Base-by-base conservation (phyloP, 1,140 invertebrate species). In the Lordiphosa collinella region DNA sequence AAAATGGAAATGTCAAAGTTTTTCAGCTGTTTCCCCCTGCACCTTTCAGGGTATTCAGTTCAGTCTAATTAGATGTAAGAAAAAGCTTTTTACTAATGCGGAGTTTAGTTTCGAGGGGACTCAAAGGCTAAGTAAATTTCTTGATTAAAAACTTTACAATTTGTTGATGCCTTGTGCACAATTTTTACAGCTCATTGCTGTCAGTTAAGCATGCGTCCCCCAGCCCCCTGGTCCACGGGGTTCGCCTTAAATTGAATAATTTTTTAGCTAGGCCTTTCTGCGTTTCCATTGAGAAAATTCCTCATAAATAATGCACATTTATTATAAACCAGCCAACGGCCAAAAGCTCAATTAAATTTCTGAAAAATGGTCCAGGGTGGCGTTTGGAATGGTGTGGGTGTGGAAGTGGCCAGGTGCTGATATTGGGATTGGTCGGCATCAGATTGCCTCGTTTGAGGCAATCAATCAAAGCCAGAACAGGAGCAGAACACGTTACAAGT, bases 241-340 rank as follows among this genome's bases (percentile, higher is more conserved):
- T n/a, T n/a, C 18, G 12, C 6, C 22, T 25, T 9, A 44, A 29
- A 29, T 44, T 3, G n/a, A 18, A 43, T 1, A 44, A 3, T 2
- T 3, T 29, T 44, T 29, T 12, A 43, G 18, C 22, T 43, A 29
- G 40, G 18, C 22, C 8, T 13, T 29, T 8, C 25, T 44, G 4
- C 22, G 41, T 13, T 44, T 13, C 13, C 22, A 43, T 44, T 25
- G 13, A n/a, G n/a, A 22, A 44, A 11, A 31, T 44, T 44, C 29
- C 41, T 44, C 41, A 44, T 44, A 44, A 44, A 44, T 44, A 44
- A 44, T 44, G 41, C 41, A n/a, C n/a, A 44, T 44, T 44, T 44
- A 44, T 44, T 44, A 31, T 44, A 44, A 44, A 44, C 41, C 41
- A 44, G 22, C 41, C 41, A 44, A 31, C 22, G 22, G 41, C 41